phyloP scores from a whole-genome alignment of 2,797 vertebrate genomes.

The Harpagifer antarcticus region DNA sequence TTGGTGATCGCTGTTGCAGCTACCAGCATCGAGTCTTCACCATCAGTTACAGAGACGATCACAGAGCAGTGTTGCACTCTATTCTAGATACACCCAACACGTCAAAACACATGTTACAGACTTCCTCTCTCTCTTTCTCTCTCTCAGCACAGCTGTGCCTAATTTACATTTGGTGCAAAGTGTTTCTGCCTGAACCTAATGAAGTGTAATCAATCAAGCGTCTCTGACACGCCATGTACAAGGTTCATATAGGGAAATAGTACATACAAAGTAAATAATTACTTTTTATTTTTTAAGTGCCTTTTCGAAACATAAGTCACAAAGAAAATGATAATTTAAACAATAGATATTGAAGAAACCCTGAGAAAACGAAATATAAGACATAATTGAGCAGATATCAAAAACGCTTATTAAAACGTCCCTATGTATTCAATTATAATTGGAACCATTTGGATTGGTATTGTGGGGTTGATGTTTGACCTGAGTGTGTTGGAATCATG shows the following conservation, averaged over 20 bases:
- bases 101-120: neutral
- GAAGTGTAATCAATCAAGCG: neutral
- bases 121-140: constrained; percentile 30
- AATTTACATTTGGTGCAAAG: constrained; percentile 18
- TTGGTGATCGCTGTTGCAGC: neutral
- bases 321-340: too few relatives aligned
- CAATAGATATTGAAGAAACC: too few relatives aligned
- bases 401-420: too few relatives aligned
- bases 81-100: neutral
- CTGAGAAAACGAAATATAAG: too few relatives aligned
- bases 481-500: neutral
- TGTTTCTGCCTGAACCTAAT: neutral
- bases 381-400: too few relatives aligned
- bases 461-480: neutral
- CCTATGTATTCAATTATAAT: too few relatives aligned
- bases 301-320: too few relatives aligned
- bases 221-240: neutral
- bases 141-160: constrained; percentile 30
- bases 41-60: neutral
- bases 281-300: too few relatives aligned
- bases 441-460: too few relatives aligned
- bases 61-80: neutral
- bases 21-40: neutral
- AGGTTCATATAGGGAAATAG: neutral
- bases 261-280: neutral